Percentiles rank a stretch among this genome's conserved stretches.
These are phyloP conservation scores for Terebella lapidaria DNA, from an alignment of 2,888 invertebrate genomes.

Conservation along the genomic window DNA sequence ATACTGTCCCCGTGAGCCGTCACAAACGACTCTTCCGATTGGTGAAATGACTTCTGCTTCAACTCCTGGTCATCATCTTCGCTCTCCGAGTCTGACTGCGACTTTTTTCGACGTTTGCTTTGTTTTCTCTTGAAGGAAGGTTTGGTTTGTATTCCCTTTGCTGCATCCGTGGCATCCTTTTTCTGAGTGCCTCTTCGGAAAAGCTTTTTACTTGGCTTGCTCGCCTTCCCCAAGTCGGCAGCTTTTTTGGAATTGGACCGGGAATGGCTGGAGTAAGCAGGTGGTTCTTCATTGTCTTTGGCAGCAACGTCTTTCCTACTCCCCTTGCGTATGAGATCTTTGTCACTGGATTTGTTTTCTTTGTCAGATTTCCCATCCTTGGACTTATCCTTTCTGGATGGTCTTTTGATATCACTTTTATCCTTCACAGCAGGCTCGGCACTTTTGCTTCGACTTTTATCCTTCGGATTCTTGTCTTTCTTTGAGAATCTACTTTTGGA, in stretches of 20 bases:
- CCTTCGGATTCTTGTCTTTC: not conserved
- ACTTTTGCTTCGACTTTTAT: not conserved
- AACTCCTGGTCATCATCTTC: not conserved
- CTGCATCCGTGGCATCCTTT: not conserved
- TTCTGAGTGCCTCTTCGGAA: not conserved
- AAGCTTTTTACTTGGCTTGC: not conserved
- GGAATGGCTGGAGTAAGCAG: not conserved
- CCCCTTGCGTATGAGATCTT: not conserved
- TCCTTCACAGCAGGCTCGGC: not conserved
- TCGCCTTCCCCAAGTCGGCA: not conserved
- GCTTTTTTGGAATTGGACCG: not conserved
- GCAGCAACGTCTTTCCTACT: not conserved
- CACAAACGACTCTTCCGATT: conserved; percentile 23
- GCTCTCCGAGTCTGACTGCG: not conserved
- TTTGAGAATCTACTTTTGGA: not conserved
- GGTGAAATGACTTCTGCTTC: conserved; percentile 6
- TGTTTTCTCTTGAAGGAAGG: not conserved
- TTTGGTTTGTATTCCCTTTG: not conserved
- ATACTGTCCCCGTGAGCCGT: conserved; percentile 13
- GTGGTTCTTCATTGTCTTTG: too few relatives aligned
- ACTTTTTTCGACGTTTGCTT: not conserved
- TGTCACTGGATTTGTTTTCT: not conserved
- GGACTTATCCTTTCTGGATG: not conserved
- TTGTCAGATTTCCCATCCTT: not conserved
- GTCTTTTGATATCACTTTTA: not conserved